Conservation (phyloP, 2,797 vertebrate species). For the Pempheris klunzingeri region DNA sequence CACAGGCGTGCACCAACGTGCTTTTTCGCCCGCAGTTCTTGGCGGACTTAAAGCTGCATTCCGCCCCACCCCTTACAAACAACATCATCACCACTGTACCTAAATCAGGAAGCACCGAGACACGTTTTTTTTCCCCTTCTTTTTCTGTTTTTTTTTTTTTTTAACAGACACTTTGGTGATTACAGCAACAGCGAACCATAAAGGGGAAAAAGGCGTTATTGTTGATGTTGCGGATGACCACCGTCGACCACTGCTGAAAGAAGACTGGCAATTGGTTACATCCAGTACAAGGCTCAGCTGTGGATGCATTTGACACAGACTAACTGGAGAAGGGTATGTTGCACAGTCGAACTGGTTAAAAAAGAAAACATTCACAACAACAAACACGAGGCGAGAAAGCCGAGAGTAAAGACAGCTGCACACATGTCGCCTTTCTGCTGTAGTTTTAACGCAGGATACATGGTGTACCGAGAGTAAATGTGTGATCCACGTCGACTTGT, state of each 20-base stretch:
- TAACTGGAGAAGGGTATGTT: conserved; percentile 78
- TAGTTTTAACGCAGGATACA: background rate
- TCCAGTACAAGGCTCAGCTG: conserved; percentile 72
- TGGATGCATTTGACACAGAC: conserved; percentile 81
- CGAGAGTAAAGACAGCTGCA: background rate
- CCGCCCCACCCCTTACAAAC: conserved; percentile 85
- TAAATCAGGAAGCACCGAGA: conserved; percentile 85
- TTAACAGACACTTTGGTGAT: conserved; percentile 42
- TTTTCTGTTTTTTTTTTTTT: background rate
- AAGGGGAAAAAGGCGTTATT: conserved; percentile 34
- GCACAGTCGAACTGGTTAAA: conserved; percentile 16
- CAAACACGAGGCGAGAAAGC: background rate
- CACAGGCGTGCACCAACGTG: conserved; percentile 71
- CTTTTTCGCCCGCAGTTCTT: conserved; percentile 63
- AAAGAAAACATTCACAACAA: background rate
- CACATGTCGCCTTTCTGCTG: background rate
- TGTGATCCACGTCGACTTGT: conserved; percentile 61
- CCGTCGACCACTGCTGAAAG: conserved; percentile 42
- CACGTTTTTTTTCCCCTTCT: conserved; percentile 39
- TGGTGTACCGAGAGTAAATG: conserved; percentile 44
- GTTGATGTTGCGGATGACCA: conserved; percentile 50
- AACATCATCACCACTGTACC: conserved; percentile 73
- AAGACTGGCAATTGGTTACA: conserved; percentile 65
- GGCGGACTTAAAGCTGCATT: conserved; percentile 66
- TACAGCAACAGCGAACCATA: conserved; percentile 35